Conservation (phyloP, 2,797 vertebrate species). For the Sorex maritimensis region DNA sequence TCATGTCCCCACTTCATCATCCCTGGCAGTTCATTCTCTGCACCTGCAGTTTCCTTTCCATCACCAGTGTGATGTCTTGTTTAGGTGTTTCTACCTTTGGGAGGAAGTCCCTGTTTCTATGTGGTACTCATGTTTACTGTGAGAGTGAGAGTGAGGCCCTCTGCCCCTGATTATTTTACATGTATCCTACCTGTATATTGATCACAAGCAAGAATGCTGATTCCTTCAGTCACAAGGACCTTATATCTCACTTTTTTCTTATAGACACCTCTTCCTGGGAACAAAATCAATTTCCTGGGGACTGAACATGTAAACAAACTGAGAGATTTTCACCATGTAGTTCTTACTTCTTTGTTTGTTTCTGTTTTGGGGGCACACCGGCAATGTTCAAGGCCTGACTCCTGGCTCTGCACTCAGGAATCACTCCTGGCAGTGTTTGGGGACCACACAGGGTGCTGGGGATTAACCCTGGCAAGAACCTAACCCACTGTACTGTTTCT, state of each 20-base stretch:
- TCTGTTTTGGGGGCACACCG: too few relatives aligned
- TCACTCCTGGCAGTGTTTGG: too few relatives aligned
- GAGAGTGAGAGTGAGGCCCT: background rate
- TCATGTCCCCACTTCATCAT: background rate
- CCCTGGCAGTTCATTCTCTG: background rate
- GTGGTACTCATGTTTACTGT: constrained; percentile 4
- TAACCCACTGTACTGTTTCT: too few relatives aligned
- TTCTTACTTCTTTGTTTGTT: too few relatives aligned
- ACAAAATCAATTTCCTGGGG: background rate
- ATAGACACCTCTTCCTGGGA: background rate
- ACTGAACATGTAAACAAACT: background rate
- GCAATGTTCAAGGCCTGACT: too few relatives aligned
- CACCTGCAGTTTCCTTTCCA: background rate
- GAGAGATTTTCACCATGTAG: background rate
- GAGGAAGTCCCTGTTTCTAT: constrained; percentile 5
- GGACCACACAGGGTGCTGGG: too few relatives aligned
- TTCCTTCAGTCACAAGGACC: background rate
- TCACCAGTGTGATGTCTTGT: background rate
- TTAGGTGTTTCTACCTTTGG: background rate
- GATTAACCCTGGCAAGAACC: too few relatives aligned
- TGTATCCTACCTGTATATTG: background rate
- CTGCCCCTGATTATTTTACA: background rate
- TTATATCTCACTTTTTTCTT: background rate
- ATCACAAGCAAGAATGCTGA: background rate
- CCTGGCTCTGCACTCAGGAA: too few relatives aligned